Evolutionary conservation across 1,140 invertebrate species (phyloP), one percentile per base, ranked within the genome.

Genomic region (Portunus trituberculatus): DNA sequence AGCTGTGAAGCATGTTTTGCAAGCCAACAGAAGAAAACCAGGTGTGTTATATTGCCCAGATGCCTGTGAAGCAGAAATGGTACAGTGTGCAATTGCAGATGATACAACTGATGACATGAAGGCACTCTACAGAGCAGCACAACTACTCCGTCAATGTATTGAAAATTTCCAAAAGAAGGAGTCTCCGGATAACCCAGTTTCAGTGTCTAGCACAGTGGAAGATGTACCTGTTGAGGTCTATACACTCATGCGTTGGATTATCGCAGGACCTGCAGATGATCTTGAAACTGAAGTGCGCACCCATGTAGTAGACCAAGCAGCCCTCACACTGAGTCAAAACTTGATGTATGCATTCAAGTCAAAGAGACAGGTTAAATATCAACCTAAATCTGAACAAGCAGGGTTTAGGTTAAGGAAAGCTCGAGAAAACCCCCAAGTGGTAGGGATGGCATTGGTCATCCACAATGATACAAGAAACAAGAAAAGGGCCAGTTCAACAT

Each of bases 401-500:
- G 59, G 29, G 20, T 92, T 92, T 31, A 29, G 59, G 91, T 32
- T 45, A 67, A 29, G 31, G 29, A 28, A 91, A 45, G 39, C 46
- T 20, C n/a, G 52, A 67, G 90, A 91, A 52, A 91, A 91, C 46
- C 90, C 90, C 45, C 90, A 91, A 59, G 90, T 91, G 14, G 52
- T 91, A 48, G 90, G 90, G n/a, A 25, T 91, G 46, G 90, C 46
- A 45, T 45, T 89, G 87, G 45, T 45, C 31, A 39, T 89, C 87
- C 87, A 89, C 45, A 31, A 89, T 89, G 87, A 89, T 89, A 89
- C 87, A 52, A 52, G 48, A 91, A 48, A 46, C 93, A 96, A 29
- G 95, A 95, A 32, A 96, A 96, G 67, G 86, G 93, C 67, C 93
- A 96, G 95, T 95, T 96, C 92, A 91, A 91, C 29, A 20, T 87